Evolutionary conservation across 2,888 invertebrate genomes (phyloP).

Genomic region (Caenorhabditis angaria): DNA sequence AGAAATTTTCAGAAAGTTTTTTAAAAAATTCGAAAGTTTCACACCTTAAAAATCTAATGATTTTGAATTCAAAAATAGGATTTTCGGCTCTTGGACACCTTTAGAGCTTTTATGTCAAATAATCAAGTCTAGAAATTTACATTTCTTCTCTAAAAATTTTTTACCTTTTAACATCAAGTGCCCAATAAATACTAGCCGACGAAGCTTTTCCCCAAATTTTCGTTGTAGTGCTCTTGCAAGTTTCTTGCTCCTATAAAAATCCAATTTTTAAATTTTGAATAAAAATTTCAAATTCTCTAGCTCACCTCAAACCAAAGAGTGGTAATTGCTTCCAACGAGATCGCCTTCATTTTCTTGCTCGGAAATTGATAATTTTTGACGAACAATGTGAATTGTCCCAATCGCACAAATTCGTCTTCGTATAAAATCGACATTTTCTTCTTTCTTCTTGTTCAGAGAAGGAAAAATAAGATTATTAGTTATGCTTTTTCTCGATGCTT

Average conservation of each 20-base stretch:
- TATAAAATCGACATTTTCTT: conserved; percentile 51
- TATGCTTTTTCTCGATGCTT: not conserved
- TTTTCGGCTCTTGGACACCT: too few species aligned
- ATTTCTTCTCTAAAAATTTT: too few species aligned
- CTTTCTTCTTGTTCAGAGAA: not conserved
- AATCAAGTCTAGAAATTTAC: too few species aligned
- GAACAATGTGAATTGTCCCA: conserved; percentile 47
- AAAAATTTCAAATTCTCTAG: not conserved
- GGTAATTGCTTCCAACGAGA: conserved; percentile 40
- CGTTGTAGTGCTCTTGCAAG: conserved; percentile 39
- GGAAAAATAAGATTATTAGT: too few species aligned
- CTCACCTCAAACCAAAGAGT: conserved; percentile 53
- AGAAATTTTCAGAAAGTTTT: too few species aligned
- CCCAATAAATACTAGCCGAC: conserved; percentile 52
- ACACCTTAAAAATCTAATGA: too few species aligned
- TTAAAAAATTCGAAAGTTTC: too few species aligned
- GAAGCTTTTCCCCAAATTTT: conserved; percentile 57
- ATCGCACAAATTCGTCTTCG: conserved; percentile 55
- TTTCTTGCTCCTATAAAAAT: conserved; percentile 55
- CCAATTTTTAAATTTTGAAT: not conserved
- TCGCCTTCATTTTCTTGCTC: conserved; percentile 40
- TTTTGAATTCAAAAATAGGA: too few species aligned
- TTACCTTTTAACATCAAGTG: conserved; percentile 59
- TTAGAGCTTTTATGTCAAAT: too few species aligned
- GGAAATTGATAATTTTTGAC: conserved; percentile 58